phyloP scores from a whole-genome alignment of 2,113 vertebrate genomes.

The Crotalus helleri region DNA sequence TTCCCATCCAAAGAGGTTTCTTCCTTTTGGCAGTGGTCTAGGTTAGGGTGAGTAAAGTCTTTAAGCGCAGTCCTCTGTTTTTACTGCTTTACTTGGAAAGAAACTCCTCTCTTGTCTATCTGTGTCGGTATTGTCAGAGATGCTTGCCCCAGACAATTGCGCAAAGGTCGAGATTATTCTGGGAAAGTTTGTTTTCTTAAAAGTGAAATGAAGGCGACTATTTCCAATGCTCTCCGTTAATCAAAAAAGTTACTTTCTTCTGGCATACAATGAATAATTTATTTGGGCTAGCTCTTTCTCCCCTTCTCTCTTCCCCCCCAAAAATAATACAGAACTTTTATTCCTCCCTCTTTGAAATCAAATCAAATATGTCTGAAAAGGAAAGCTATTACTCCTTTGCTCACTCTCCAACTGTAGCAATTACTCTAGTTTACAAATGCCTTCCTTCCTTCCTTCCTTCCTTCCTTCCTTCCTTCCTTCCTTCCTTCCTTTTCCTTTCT shows the following conservation, averaged over 20 bases:
- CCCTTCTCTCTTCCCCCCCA: neutral
- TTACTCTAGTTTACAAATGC: neutral
- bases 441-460: neutral
- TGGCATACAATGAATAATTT: slow-evolving; percentile 74
- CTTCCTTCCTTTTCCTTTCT: neutral
- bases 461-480: neutral
- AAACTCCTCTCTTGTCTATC: neutral
- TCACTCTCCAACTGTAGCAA: neutral
- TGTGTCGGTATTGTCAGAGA: neutral
- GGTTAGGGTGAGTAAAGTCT: neutral
- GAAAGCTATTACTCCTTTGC: neutral
- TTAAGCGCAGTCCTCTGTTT: neutral
- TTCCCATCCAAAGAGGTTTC: neutral
- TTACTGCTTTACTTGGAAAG: neutral
- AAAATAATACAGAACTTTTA: slow-evolving; percentile 48
- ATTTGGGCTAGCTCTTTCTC: slow-evolving; percentile 57
- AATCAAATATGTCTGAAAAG: neutral
- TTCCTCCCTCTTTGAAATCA: neutral
- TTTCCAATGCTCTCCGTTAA: slow-evolving; percentile 72
- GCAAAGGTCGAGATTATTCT: slow-evolving; percentile 30
- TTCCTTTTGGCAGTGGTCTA: neutral
- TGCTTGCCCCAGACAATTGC: neutral
- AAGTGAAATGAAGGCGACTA: slow-evolving; percentile 67
- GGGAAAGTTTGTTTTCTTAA: slow-evolving; percentile 53
- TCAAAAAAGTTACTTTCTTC: slow-evolving; percentile 68